Conservation (phyloP, 2,797 vertebrate genomes). For the Propithecus deckenii region DNA sequence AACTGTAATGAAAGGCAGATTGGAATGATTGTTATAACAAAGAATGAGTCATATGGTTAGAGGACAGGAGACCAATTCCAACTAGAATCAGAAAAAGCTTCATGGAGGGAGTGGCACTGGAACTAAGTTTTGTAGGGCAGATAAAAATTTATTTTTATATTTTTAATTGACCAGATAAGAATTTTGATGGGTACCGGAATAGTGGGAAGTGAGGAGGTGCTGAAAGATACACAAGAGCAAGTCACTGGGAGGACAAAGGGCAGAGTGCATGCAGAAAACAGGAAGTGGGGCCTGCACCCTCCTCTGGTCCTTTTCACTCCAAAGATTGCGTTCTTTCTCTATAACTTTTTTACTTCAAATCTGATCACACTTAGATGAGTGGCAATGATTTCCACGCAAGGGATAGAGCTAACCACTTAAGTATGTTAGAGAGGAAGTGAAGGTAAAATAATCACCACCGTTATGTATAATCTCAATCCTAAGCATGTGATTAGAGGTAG, state of each 20-base stretch:
- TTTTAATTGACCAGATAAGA: not conserved
- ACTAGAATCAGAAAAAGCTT: not conserved
- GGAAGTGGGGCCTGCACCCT: not conserved
- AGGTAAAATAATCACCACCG: not conserved
- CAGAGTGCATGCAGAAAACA: not conserved
- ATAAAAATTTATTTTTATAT: not conserved
- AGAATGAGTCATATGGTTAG: fast-evolving
- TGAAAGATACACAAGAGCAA: not conserved
- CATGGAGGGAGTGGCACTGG: not conserved
- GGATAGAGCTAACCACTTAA: not conserved
- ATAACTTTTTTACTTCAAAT: not conserved
- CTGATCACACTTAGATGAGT: not conserved
- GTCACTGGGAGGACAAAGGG: not conserved
- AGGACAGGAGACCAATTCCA: not conserved
- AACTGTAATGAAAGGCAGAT: not conserved
- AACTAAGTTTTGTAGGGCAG: not conserved
- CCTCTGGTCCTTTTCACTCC: not conserved
- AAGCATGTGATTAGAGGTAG: not conserved
- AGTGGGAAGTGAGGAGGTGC: not conserved
- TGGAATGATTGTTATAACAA: not conserved
- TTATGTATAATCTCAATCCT: not conserved
- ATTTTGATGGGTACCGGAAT: not conserved
- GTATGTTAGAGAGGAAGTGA: not conserved
- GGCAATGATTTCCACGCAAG: not conserved
- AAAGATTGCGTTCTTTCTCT: not conserved